Evolutionary conservation across 2,113 vertebrate species (phyloP).

Genomic region (Myanophis thanlyinensis): DNA sequence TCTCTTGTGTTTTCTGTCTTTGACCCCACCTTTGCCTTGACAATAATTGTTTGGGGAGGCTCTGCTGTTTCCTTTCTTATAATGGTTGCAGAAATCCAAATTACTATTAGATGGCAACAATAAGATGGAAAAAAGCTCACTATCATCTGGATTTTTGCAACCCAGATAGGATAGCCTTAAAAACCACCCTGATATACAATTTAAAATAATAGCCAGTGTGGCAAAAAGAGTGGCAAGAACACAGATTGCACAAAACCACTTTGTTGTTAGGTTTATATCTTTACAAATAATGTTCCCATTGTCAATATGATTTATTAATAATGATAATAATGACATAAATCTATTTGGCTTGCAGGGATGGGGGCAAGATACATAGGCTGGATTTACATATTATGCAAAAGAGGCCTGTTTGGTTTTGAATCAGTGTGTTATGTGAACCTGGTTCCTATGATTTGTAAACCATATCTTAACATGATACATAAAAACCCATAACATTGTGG

Average conservation of each 20-base stretch:
- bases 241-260: conserved; percentile 44
- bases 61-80: neutral
- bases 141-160: neutral
- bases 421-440: neutral
- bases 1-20: neutral
- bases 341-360: neutral
- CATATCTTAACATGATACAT: neutral
- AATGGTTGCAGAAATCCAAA: neutral
- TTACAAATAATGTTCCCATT: neutral
- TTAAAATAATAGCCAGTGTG: neutral
- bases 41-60: neutral
- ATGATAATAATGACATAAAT: neutral
- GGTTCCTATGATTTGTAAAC: neutral
- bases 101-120: too few relatives aligned
- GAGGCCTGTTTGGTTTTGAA: neutral
- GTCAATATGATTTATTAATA: neutral
- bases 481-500: neutral
- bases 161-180: neutral
- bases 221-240: conserved; percentile 45
- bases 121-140: neutral
- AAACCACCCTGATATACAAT: neutral
- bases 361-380: neutral
- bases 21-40: neutral
- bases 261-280: conserved; percentile 36
- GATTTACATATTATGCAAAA: neutral